A percentile compares a stretch with the other conserved stretches of the same genome.
phyloP scores from a whole-genome alignment of 30 jellyfish, hydroid and myxozoan species.

The Mastigias papua region DNA sequence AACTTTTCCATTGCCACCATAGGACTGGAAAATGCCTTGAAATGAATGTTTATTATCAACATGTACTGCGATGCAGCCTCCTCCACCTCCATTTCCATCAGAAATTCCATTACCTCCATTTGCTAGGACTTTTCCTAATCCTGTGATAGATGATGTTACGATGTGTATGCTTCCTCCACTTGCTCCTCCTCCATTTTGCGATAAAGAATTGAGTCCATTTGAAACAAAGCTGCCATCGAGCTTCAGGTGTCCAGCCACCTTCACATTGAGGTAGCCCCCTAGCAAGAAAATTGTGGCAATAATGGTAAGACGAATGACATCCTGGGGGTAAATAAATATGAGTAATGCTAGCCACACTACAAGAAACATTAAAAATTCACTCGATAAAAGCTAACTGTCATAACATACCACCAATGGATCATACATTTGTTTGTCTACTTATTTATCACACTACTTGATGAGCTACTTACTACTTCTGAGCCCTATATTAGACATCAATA shows the following conservation, averaged over 20 bases:
- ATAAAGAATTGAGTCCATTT: slow-evolving; percentile 35
- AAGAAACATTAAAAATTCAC: too few relatives aligned
- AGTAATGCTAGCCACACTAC: too few relatives aligned
- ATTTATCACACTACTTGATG: too few relatives aligned
- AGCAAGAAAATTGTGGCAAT: too few relatives aligned
- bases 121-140: slow-evolving; percentile 54
- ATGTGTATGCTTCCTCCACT: slow-evolving; percentile 72
- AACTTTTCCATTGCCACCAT: slow-evolving; percentile 67
- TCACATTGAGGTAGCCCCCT: slow-evolving; percentile 55
- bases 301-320: too few relatives aligned
- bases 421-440: too few relatives aligned
- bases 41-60: slow-evolving; percentile 18
- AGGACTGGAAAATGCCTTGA: slow-evolving; percentile 45
- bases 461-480: too few relatives aligned
- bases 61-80: slow-evolving; percentile 80
- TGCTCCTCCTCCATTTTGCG: slow-evolving; percentile 62
- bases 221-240: slow-evolving; percentile 69
- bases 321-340: too few relatives aligned
- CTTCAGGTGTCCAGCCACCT: slow-evolving; percentile 20
- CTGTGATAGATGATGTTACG: slow-evolving; percentile 24
- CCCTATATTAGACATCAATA: too few relatives aligned
- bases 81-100: slow-evolving; percentile 72
- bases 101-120: slow-evolving; percentile 69
- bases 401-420: too few relatives aligned
- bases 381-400: too few relatives aligned